A percentile compares a stretch with the other conserved stretches of the same genome.
Evolutionary conservation across 92 coral and sea anemone genomes (phyloP).

Genomic region (Metridium senile): DNA sequence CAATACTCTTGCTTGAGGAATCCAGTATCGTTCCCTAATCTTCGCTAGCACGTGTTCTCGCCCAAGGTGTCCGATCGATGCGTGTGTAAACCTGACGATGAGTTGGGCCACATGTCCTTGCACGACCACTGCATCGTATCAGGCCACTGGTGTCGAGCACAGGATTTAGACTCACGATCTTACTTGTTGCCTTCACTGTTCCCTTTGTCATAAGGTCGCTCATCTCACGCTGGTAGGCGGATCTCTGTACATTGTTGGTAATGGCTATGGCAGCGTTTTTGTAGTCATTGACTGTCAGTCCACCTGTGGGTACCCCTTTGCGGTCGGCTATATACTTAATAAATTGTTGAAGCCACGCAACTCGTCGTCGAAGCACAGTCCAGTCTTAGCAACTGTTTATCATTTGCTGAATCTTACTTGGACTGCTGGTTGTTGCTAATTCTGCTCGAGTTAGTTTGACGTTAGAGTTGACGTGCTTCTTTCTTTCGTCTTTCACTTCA

Average conservation of each 20-base stretch:
- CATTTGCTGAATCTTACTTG: conserved; percentile 11
- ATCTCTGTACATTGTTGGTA: conserved; percentile 33
- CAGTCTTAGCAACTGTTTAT: conserved; percentile 14
- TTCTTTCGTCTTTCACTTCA: conserved; percentile 1
- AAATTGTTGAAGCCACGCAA: conserved; percentile 57
- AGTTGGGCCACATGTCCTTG: conserved; percentile 24
- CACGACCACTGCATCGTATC: conserved; percentile 57
- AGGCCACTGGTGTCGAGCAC: conserved; percentile 45
- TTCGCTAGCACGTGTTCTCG: conserved; percentile 56
- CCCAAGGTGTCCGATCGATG: conserved; percentile 52
- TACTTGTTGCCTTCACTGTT: conserved; percentile 41
- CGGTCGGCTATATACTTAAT: conserved; percentile 25
- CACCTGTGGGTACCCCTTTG: conserved; percentile 18
- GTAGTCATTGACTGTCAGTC: conserved; percentile 43
- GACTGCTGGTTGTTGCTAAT: not conserved
- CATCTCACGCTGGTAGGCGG: conserved; percentile 39
- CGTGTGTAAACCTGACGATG: conserved; percentile 32
- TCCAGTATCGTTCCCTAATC: conserved; percentile 55
- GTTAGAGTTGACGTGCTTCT: conserved; percentile 2
- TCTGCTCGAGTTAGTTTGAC: not conserved
- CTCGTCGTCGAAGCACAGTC: conserved; percentile 35
- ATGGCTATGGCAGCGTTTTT: conserved; percentile 44
- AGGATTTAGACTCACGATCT: conserved; percentile 41
- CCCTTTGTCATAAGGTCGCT: conserved; percentile 39
- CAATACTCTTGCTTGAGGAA: conserved; percentile 36